Conservation (phyloP, 2,797 vertebrate species). For the Choloepus didactylus region DNA sequence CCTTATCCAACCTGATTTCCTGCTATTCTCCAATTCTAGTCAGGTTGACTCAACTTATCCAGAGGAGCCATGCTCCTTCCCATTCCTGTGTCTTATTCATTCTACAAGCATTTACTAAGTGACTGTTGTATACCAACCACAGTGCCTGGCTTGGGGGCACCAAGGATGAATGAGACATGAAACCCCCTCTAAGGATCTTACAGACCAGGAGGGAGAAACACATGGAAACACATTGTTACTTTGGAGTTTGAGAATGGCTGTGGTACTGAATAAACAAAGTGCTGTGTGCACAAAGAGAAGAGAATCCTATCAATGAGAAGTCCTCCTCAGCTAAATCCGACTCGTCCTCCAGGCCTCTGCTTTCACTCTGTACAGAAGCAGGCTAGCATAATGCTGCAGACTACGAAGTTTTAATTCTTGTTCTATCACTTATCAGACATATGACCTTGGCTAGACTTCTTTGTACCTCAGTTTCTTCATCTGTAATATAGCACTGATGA, state of each 20-base stretch:
- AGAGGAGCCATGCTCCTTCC: background rate
- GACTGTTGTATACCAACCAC: background rate
- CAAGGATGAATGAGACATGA: background rate
- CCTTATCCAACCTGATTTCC: background rate
- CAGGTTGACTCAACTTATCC: background rate
- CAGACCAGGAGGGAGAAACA: background rate
- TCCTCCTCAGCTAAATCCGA: background rate
- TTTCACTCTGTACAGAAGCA: background rate
- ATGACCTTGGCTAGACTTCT: slow-evolving; percentile 36
- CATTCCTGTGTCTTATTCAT: slow-evolving; percentile 35
- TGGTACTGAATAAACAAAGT: background rate
- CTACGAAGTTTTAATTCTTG: background rate
- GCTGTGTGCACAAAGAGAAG: background rate
- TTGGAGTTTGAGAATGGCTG: background rate
- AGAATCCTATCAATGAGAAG: background rate
- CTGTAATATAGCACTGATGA: slow-evolving; percentile 12
- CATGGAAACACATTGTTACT: background rate
- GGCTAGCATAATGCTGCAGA: background rate
- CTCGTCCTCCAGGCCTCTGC: background rate
- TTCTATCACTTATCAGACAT: background rate
- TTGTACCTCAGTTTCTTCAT: slow-evolving; percentile 27
- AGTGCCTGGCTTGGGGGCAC: background rate
- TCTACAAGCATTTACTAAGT: background rate
- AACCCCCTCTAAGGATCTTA: background rate
- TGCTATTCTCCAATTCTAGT: slow-evolving; percentile 32